Conservation (phyloP, 2,113 vertebrate genomes). For the Dascyllus trimaculatus region DNA sequence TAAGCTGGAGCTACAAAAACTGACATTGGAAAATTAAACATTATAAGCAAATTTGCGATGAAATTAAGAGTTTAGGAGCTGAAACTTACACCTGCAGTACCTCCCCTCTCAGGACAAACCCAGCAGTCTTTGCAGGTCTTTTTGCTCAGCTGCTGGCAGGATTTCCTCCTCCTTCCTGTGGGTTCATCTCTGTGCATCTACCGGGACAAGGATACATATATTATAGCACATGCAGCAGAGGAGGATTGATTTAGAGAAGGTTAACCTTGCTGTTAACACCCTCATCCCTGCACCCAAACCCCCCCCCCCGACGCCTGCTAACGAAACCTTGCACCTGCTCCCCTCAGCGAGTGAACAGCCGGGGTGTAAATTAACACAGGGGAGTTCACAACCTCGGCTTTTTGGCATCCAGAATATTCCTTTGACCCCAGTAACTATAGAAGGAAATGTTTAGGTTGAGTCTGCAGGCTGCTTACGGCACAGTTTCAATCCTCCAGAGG, state of each 20-base stretch:
- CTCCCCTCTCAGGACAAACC: too few species aligned
- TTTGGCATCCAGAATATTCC: slow-evolving; percentile 27
- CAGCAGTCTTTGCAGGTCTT: neutral
- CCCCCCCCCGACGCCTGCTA: neutral
- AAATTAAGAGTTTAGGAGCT: slow-evolving; percentile 4
- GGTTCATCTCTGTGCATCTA: slow-evolving; percentile 17
- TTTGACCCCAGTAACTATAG: slow-evolving; percentile 35
- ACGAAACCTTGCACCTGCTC: slow-evolving; percentile 41
- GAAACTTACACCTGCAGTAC: too few species aligned
- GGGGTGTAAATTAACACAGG: slow-evolving; percentile 26
- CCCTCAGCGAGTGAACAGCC: slow-evolving; percentile 26
- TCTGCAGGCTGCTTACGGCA: slow-evolving; percentile 8
- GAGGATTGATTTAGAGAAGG: slow-evolving; percentile 45
- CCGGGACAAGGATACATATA: slow-evolving; percentile 40
- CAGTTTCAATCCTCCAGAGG: slow-evolving; percentile 38
- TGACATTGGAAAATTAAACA: neutral
- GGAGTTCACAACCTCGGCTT: slow-evolving; percentile 12
- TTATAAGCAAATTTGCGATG: neutral
- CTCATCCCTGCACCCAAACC: slow-evolving; percentile 19
- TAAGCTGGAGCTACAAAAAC: neutral
- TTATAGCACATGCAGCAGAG: slow-evolving; percentile 6
- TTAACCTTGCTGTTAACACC: slow-evolving; percentile 60
- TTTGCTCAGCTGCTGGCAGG: slow-evolving; percentile 3
- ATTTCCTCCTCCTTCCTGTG: slow-evolving; percentile 19
- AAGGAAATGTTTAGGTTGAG: slow-evolving; percentile 49